phyloP scores from a whole-genome alignment of 2,888 invertebrate species.

The Arenicola marina region DNA sequence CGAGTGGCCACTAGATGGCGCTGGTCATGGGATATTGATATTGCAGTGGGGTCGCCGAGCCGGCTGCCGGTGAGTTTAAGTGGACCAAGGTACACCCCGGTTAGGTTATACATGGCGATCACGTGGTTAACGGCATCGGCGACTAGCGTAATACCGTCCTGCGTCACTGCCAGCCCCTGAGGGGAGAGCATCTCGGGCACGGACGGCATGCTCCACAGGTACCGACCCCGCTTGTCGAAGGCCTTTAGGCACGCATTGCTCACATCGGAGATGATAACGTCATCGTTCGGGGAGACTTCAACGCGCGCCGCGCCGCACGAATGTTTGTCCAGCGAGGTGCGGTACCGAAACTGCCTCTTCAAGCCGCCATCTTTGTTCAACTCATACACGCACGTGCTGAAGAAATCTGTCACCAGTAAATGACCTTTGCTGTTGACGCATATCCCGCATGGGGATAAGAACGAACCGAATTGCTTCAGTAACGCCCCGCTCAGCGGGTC shows the following conservation, averaged over 20 bases:
- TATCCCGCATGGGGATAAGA: background rate
- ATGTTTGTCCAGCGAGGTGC: background rate
- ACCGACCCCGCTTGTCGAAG: background rate
- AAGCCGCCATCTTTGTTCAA: background rate
- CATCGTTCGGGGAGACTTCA: background rate
- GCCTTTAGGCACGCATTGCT: conserved; percentile 1
- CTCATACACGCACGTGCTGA: background rate
- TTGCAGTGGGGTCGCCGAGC: background rate
- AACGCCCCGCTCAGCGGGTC: background rate
- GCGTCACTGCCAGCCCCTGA: background rate
- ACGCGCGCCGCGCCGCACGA: conserved; percentile 1
- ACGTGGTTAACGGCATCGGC: background rate
- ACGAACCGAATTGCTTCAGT: background rate
- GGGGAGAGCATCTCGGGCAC: background rate
- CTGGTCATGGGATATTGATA: background rate
- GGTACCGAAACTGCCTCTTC: background rate
- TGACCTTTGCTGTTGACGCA: background rate
- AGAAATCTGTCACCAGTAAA: background rate
- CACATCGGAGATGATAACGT: conserved; percentile 1
- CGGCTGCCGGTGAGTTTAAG: background rate
- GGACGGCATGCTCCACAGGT: background rate
- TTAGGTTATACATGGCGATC: background rate
- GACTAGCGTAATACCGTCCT: background rate
- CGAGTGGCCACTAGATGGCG: background rate
- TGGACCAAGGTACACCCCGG: background rate